These are phyloP conservation scores for Myxocyprinus asiaticus DNA, from an alignment of 2,113 vertebrate genomes.

Conservation along the genomic window DNA sequence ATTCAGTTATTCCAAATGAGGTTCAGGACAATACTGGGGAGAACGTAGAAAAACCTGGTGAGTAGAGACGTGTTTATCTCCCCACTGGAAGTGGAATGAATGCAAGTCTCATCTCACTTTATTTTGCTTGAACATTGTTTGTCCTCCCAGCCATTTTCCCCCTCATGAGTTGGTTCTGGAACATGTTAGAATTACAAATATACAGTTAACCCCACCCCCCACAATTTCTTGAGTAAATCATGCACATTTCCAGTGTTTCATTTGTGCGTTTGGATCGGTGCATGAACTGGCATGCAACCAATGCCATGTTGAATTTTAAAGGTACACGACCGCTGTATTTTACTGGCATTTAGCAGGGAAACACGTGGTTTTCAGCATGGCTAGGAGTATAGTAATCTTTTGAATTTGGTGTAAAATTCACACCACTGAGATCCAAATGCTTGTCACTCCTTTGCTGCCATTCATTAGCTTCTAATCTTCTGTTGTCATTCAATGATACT, in stretches of 20 bases:
- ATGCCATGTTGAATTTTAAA: not conserved
- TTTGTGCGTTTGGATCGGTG: not conserved
- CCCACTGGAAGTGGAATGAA: conserved; percentile 16
- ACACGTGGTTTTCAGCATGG: not conserved
- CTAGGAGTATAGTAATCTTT: not conserved
- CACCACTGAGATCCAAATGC: not conserved
- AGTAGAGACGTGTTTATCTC: conserved; percentile 53
- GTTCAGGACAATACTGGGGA: conserved; percentile 77
- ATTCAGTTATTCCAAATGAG: conserved; percentile 77
- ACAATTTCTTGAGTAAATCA: too few species aligned
- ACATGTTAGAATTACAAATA: not conserved
- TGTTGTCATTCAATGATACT: too few species aligned
- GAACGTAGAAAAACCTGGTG: conserved; percentile 78
- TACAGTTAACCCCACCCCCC: too few species aligned
- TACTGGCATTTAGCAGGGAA: not conserved
- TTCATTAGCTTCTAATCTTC: too few species aligned
- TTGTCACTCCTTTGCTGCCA: not conserved
- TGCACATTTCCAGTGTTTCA: not conserved
- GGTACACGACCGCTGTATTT: not conserved
- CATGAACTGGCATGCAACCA: not conserved
- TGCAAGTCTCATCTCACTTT: conserved; percentile 36
- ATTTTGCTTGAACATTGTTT: conserved; percentile 30
- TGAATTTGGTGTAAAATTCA: not conserved
- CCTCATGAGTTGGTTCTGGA: not conserved
- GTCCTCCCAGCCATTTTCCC: not conserved